These are phyloP conservation scores for Oopsacas minuta DNA, from an alignment of 37 sponge, comb jelly and placozoan genomes.

Conservation along the genomic window DNA sequence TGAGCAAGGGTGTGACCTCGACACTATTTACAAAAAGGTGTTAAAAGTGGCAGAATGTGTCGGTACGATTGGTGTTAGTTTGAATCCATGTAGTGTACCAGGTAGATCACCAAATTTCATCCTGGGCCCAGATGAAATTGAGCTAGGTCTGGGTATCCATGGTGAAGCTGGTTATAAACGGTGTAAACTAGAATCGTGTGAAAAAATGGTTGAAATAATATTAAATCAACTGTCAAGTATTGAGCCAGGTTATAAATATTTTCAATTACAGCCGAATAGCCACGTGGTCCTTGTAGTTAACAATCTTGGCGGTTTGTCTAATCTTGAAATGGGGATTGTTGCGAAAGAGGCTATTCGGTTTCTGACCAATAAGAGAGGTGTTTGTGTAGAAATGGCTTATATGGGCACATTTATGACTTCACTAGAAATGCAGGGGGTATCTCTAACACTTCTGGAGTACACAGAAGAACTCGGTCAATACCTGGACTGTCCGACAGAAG, in stretches of 20 bases:
- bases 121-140: conserved; percentile 65
- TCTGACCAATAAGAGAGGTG: conserved; percentile 33
- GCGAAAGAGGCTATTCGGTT: conserved; percentile 61
- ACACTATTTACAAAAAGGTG: conserved; percentile 46
- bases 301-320: conserved; percentile 91
- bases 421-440: conserved; percentile 90
- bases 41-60: conserved; percentile 36
- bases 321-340: conserved; percentile 69
- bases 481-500: conserved; percentile 43
- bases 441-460: conserved; percentile 55
- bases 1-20: conserved; percentile 54
- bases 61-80: conserved; percentile 82
- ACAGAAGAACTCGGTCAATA: background rate
- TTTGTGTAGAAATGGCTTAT: conserved; percentile 38
- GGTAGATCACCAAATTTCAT: conserved; percentile 61
- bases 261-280: conserved; percentile 32
- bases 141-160: conserved; percentile 88
- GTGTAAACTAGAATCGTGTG: conserved; percentile 48
- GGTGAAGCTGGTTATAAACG: conserved; percentile 86
- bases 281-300: conserved; percentile 72
- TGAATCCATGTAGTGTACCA: conserved; percentile 79
- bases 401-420: conserved; percentile 77
- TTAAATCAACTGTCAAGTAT: conserved; percentile 41
- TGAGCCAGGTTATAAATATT: conserved; percentile 47
- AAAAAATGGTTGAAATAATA: conserved; percentile 43